Evolutionary conservation across 1,140 invertebrate genomes (phyloP).

Genomic region (Nautilus pompilius): DNA sequence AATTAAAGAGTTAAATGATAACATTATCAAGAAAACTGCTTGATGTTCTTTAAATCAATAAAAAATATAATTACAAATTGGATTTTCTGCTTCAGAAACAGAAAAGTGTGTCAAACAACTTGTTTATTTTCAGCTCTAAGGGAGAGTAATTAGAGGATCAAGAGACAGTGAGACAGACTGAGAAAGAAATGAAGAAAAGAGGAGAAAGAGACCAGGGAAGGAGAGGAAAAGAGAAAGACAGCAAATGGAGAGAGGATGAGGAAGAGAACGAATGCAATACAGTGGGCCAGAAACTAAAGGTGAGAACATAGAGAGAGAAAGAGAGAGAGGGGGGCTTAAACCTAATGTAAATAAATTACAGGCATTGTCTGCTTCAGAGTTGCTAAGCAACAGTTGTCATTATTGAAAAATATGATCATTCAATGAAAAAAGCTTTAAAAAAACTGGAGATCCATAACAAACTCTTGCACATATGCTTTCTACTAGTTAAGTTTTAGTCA

Average conservation of each 20-base stretch:
- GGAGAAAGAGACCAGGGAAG: neutral
- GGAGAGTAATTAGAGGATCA: neutral
- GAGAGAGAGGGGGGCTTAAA: too few relatives aligned
- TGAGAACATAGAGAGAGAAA: too few relatives aligned
- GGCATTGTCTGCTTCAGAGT: too few relatives aligned
- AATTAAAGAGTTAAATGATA: neutral
- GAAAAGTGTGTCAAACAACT: neutral
- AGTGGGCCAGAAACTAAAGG: too few relatives aligned
- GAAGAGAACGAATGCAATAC: too few relatives aligned
- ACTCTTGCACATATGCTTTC: too few relatives aligned
- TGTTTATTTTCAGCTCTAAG: neutral
- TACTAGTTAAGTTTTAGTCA: too few relatives aligned
- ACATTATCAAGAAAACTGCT: neutral
- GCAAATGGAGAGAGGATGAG: constrained; percentile 15
- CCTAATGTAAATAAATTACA: too few relatives aligned
- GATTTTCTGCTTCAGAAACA: neutral
- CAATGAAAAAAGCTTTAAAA: too few relatives aligned
- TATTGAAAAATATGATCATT: too few relatives aligned
- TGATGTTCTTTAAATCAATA: neutral
- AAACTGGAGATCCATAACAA: too few relatives aligned
- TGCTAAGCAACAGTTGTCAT: too few relatives aligned
- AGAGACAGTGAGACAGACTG: neutral
- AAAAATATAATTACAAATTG: neutral
- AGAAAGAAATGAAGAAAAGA: neutral
- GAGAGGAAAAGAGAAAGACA: constrained; percentile 7